Base-by-base conservation (phyloP, 2,113 vertebrate genomes). In the Microcebus jonahi region DNA sequence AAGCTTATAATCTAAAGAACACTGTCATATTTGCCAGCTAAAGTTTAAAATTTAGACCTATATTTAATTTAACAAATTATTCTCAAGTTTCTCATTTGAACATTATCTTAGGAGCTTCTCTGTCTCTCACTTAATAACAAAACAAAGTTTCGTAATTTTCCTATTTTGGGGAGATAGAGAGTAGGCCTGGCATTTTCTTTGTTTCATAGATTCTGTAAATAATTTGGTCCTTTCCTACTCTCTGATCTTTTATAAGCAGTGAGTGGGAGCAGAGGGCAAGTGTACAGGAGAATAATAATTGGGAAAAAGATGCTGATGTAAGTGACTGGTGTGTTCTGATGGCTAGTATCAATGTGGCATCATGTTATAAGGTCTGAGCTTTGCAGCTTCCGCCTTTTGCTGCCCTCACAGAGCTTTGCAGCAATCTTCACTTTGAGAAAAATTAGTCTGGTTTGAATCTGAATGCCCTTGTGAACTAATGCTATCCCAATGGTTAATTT, bases 11-110 rank as follows among this genome's bases (percentile, higher is more conserved):
- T 85, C 79, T 75, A 59, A 92, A 81, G 75, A 84, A 91, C 8
- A 77, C 45, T 81, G 10, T 86, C 50, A 77, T 81, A 34, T 92
- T 88, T 3, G 57, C 34, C 36, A 88, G 8, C 25, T 95, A 57
- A 93, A 68, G 29, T 75, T 96, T 85, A 13, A 85, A 63, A 84
- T 6, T 63, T 94, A 70, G 20, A 81, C 48, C 70, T 87, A 18
- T 53, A 70, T 87, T 57, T 95, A 95, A 42, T 76, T 94, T 93
- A 61, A 73, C 48, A 94, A 63, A 82, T 83, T 92, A 71, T 50
- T 83, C 25, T 86, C 27, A 27, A 42, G 17, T 59, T 89, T 97
- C 94, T 95, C 15, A 82, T 77, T 94, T 96, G 68, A 29, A 50
- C 11, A 61, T 86, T 90, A 25, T 93, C 73, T 68, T 45, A 73